These are phyloP conservation scores for Brachionus paranguensis DNA, from an alignment of 1,140 invertebrate species.

Conservation along the genomic window DNA sequence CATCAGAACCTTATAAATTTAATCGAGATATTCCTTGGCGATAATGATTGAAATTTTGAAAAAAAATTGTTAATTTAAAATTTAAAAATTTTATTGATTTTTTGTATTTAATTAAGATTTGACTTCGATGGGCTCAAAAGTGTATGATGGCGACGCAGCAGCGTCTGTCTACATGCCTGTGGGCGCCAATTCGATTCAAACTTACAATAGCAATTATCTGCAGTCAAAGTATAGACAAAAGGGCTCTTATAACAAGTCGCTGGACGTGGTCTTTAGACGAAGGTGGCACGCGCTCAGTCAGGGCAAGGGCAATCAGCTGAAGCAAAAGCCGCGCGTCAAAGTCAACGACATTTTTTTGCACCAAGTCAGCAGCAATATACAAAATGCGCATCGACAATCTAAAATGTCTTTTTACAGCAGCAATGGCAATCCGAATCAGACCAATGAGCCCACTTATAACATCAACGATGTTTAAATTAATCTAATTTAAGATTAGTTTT, in stretches of 20 bases:
- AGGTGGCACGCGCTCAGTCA: conserved; percentile 38
- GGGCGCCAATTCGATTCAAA: conserved; percentile 28
- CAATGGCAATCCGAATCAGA: neutral
- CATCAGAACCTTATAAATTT: too few relatives aligned
- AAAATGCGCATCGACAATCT: conserved; percentile 37
- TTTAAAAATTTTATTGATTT: too few relatives aligned
- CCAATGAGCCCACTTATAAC: conserved; percentile 22
- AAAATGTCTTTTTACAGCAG: conserved; percentile 30
- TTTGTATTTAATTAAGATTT: conserved; percentile 12
- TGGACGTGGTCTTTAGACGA: conserved; percentile 34
- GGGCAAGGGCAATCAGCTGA: conserved; percentile 39
- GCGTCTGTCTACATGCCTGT: conserved; percentile 23
- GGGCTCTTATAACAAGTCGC: conserved; percentile 36
- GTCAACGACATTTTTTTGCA: conserved; percentile 39
- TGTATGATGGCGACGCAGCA: conserved; percentile 30
- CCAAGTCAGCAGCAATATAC: conserved; percentile 38
- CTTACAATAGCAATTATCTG: conserved; percentile 37
- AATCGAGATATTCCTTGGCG: too few relatives aligned
- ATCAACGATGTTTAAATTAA: conserved; percentile 24
- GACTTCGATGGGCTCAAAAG: conserved; percentile 36
- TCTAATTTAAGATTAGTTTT: neutral
- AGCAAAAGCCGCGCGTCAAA: conserved; percentile 39
- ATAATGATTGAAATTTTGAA: too few relatives aligned
- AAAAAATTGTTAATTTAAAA: too few relatives aligned
- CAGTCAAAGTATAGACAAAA: conserved; percentile 33